A percentile compares a stretch with the other conserved stretches of the same genome.
These are phyloP conservation scores for Drosophila subquinaria DNA, from an alignment of 2,888 invertebrate genomes.

Conservation along the genomic window DNA sequence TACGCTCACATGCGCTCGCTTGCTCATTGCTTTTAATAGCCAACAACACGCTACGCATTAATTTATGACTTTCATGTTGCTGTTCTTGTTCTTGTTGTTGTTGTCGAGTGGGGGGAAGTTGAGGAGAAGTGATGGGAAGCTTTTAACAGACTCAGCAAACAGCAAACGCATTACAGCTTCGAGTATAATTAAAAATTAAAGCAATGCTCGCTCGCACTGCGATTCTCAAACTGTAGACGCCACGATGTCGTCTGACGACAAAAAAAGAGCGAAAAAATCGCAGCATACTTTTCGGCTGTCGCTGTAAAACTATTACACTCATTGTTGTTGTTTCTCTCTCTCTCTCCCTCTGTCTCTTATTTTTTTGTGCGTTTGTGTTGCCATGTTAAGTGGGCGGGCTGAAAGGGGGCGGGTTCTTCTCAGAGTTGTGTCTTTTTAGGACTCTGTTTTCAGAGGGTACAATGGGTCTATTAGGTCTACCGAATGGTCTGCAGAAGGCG, in stretches of 20 bases:
- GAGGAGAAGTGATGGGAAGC: slow-evolving; percentile 38
- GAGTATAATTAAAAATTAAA: slow-evolving; percentile 62
- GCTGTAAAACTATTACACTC: slow-evolving; percentile 71
- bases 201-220: slow-evolving; percentile 18
- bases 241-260: slow-evolving; percentile 64
- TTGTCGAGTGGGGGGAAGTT: neutral
- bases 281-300: slow-evolving; percentile 74
- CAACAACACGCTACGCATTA: slow-evolving; percentile 81
- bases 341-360: neutral
- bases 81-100: slow-evolving; percentile 27
- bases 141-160: slow-evolving; percentile 46
- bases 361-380: neutral
- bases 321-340: slow-evolving; percentile 13
- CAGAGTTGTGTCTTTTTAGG: no score
- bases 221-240: slow-evolving; percentile 67
- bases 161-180: slow-evolving; percentile 25
- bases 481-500: no score
- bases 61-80: slow-evolving; percentile 73
- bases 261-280: slow-evolving; percentile 43
- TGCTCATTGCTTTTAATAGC: slow-evolving; percentile 80
- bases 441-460: no score
- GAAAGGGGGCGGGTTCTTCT: no score
- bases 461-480: no score
- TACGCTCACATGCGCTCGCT: slow-evolving; percentile 74
- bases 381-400: no score